phyloP scores from a whole-genome alignment of 2,113 vertebrate genomes.

The Galemys pyrenaicus region DNA sequence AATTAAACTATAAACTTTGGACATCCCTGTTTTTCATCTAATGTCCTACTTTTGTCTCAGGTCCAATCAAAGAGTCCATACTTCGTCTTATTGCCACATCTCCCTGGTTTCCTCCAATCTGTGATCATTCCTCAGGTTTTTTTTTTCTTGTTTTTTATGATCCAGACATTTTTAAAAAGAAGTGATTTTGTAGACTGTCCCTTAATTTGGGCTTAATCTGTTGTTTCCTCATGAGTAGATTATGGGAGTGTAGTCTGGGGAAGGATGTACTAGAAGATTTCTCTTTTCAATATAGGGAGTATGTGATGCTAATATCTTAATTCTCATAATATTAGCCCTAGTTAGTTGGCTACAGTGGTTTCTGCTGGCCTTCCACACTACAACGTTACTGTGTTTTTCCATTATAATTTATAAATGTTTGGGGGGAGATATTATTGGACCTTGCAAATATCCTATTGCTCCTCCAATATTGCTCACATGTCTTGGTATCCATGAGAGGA shows the following conservation, averaged over 20 bases:
- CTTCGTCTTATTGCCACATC: neutral
- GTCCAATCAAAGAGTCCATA: neutral
- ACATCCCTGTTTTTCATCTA: neutral
- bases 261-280: neutral
- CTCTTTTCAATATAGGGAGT: neutral
- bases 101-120: neutral
- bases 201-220: neutral
- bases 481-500: neutral
- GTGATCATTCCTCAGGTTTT: neutral
- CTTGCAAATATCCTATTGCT: neutral
- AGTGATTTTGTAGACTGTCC: neutral
- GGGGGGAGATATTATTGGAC: neutral
- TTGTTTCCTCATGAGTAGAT: neutral
- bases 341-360: neutral
- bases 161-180: neutral
- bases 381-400: neutral
- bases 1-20: neutral
- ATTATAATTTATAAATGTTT: neutral
- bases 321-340: neutral
- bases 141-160: neutral
- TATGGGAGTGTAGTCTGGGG: neutral
- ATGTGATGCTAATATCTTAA: neutral
- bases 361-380: neutral
- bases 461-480: neutral
- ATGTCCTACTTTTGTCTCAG: neutral